phyloP scores from a whole-genome alignment of 2,113 vertebrate genomes.

The Seriola quinqueradiata region DNA sequence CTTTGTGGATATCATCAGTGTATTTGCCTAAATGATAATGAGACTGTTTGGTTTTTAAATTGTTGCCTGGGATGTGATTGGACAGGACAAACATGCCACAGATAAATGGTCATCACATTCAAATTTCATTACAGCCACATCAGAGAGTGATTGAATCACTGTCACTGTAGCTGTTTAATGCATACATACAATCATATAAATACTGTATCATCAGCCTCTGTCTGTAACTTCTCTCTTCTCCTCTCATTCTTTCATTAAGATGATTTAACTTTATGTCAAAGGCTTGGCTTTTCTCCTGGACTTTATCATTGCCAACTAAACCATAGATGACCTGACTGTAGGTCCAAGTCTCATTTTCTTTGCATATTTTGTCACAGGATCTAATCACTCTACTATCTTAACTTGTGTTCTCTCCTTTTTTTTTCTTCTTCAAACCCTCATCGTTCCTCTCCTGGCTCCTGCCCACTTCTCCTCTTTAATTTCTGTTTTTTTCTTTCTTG shows the following conservation, averaged over 20 bases:
- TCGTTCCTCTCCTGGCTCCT: conserved; percentile 66
- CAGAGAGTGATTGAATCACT: conserved; percentile 32
- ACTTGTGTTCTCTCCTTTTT: conserved; percentile 71
- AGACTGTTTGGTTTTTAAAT: conserved; percentile 26
- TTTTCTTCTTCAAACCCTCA: conserved; percentile 58
- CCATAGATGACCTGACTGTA: conserved; percentile 40
- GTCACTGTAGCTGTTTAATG: conserved; percentile 10
- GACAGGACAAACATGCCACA: conserved; percentile 18
- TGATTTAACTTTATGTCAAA: conserved; percentile 14
- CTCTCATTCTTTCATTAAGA: conserved; percentile 35
- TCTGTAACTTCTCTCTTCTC: conserved; percentile 26
- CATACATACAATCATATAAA: conserved; percentile 2
- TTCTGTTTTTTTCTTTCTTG: conserved; percentile 54
- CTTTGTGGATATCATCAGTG: conserved; percentile 7
- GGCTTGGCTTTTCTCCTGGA: conserved; percentile 12
- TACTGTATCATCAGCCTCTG: conserved; percentile 24
- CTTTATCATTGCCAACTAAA: conserved; percentile 42
- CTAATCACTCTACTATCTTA: conserved; percentile 70
- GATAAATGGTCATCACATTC: conserved; percentile 4
- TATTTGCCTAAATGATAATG: conserved; percentile 21
- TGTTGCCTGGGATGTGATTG: conserved; percentile 9
- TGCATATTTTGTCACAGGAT: conserved; percentile 59
- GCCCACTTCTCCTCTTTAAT: conserved; percentile 59
- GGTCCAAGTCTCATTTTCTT: conserved; percentile 34
- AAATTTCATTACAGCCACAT: conserved; percentile 3